Evolutionary conservation across 2,113 vertebrate species (phyloP), one percentile per base, ranked within the genome.

Genomic region (Halichoeres trimaculatus): DNA sequence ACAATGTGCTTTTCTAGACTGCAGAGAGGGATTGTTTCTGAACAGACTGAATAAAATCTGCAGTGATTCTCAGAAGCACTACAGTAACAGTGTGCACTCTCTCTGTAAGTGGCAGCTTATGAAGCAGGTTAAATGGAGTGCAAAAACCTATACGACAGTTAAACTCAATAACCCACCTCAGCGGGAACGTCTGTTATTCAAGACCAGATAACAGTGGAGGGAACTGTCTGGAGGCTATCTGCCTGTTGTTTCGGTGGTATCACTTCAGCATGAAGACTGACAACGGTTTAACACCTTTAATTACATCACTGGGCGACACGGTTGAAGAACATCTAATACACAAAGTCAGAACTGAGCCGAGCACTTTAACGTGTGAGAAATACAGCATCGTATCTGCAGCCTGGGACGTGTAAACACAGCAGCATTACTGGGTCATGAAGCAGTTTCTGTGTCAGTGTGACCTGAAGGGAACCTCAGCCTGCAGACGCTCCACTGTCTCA

Each of bases 91-190:
- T 14, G 38, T 0, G 13, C 20, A 14, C 24, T 12, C 19, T 57
- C 20, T 14, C 20, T 48, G 9, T n/a, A 24, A 36, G 23, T 12
- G 67, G 41, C 61, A 50, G 51, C 51, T 30, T n/a, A 36, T 79
- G 22, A 75, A 68, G 38, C 35, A 45, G 26, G 62, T 65, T 66
- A 67, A 78, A 84, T 81, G 70, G 35, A 34, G 78, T 23, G 70
- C 81, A 22, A 76, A n/a, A 85, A 63, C 52, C 52, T 84, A 63
- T 50, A 47, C 24, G 67, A 30, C 57, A 3, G 16, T 51, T 34
- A 34, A 58, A 69, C 9, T 61, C 52, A 55, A 77, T 78, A 57
- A 82, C 78, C 63, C 12, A 51, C 58, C 35, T 47, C 24, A 57
- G 51, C 3, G 59, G 59, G 45, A 80, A 53, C 58, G 73, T 67